Conservation (phyloP, 2,113 vertebrate genomes). For the Sander lucioperca region DNA sequence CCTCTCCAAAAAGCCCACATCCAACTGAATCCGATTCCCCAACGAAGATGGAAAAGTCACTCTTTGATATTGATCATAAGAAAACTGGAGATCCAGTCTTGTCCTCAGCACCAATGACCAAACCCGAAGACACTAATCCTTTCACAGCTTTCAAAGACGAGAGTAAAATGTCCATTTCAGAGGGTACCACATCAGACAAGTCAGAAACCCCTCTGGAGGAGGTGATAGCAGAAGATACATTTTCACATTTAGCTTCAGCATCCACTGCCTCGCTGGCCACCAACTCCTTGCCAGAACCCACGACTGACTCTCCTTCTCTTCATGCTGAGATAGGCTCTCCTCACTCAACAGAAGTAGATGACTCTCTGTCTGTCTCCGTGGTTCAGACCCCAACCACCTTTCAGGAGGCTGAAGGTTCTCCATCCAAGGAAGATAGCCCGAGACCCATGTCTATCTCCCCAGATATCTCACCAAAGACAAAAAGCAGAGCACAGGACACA, state of each 20-base stretch:
- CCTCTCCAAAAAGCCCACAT: slow-evolving; percentile 85
- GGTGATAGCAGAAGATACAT: slow-evolving; percentile 94
- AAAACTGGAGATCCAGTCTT: slow-evolving; percentile 81
- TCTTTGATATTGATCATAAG: slow-evolving; percentile 69
- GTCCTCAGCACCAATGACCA: slow-evolving; percentile 65
- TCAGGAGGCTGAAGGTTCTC: slow-evolving; percentile 95
- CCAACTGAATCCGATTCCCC: slow-evolving; percentile 82
- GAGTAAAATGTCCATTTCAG: slow-evolving; percentile 98
- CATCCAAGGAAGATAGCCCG: slow-evolving; percentile 94
- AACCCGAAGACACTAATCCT: slow-evolving; percentile 86
- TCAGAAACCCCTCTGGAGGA: slow-evolving; percentile 95
- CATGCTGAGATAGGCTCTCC: slow-evolving; percentile 97
- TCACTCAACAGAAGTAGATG: slow-evolving; percentile 97
- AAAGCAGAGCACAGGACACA: slow-evolving; percentile 87
- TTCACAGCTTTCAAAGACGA: slow-evolving; percentile 92
- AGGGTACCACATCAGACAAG: slow-evolving; percentile 96
- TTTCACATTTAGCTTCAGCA: slow-evolving; percentile 95
- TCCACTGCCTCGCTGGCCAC: slow-evolving; percentile 96
- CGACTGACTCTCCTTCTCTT: slow-evolving; percentile 94
- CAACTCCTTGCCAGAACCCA: slow-evolving; percentile 95
- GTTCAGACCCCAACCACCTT: slow-evolving; percentile 95
- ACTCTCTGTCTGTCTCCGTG: slow-evolving; percentile 96
- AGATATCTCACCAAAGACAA: slow-evolving; percentile 93
- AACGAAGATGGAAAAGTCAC: slow-evolving; percentile 79
- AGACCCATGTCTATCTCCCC: slow-evolving; percentile 98